Base-by-base conservation (phyloP, 2,797 vertebrate species). In the Echiichthys vipera region DNA sequence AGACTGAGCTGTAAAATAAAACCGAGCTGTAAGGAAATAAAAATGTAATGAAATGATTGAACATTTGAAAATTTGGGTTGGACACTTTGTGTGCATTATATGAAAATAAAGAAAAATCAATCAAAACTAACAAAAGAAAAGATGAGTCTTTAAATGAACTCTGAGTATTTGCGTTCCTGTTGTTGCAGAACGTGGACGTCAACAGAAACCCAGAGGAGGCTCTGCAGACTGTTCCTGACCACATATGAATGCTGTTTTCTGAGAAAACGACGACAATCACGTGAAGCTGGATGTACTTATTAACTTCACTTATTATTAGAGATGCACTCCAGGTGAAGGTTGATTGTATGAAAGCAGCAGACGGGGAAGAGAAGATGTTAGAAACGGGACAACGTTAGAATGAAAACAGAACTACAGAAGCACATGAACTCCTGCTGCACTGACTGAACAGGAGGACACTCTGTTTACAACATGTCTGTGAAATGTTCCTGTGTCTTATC, bases 201-300 rank as follows among this genome's bases (percentile, higher is more conserved):
- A 92, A 83, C 69, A 90, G 95, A 78, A 89, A 94, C 29, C 74
- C 93, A 2, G 90, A 94, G 0, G 96, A 96, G 50, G 95, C 95
- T 14, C 86, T 96, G 80, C 84, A 83, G 76, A 96, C 96, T 0
- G 92, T 94, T 43, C 94, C 92, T 45, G 92, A 92, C 20, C 93
- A 95, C 85, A 77, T 90, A 30, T 93, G 71, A 93, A 57, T 1
- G 27, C 49, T 30, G 22, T 18, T 62, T n/a, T 46, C 14, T n/a
- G 17, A 36, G 15, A 65, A 63, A 43, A 37, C 18, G 62, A 65
- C 71, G 22, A 18, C 42, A 27, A 7, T 34, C 51, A 3, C 11
- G 7, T 24, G 39, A 65, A 46, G 36, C 54, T 62, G 37, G 7
- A 67, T 7, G 29, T 20, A 13, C 56, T 29, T 24, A 43, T 57